Conservation (phyloP, 2,113 vertebrate species). For the Collichthys lucidus region DNA sequence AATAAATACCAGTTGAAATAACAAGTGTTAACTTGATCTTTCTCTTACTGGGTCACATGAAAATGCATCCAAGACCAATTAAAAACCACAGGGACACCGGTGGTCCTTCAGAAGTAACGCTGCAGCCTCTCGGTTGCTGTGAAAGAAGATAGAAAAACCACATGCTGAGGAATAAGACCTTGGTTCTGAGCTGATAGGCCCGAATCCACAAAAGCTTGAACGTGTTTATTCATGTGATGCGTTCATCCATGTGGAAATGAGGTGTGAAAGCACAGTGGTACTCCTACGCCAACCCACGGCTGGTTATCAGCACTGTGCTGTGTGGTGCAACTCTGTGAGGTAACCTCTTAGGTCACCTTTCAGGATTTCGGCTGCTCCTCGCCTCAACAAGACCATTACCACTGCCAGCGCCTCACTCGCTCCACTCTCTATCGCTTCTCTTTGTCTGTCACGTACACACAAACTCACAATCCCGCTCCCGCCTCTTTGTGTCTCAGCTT, state of each 20-base stretch:
- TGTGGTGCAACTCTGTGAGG: conserved; percentile 27
- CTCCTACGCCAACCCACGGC: conserved; percentile 9
- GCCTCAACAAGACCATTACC: conserved; percentile 48
- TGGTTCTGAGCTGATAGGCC: conserved; percentile 7
- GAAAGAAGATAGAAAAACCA: neutral
- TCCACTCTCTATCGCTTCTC: conserved; percentile 25
- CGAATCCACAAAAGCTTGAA: neutral
- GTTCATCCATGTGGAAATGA: conserved; percentile 41
- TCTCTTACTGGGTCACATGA: conserved; percentile 24
- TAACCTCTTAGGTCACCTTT: conserved; percentile 58
- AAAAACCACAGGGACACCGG: conserved; percentile 30
- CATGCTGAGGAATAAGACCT: neutral
- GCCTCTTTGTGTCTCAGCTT: conserved; percentile 55
- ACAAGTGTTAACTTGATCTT: conserved; percentile 18
- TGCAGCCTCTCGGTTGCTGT: conserved; percentile 8
- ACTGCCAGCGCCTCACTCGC: conserved; percentile 40
- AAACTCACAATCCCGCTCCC: conserved; percentile 35
- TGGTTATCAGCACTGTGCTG: conserved; percentile 26
- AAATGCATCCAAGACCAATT: conserved; percentile 52
- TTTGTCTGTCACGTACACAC: conserved; percentile 32
- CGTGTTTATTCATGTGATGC: conserved; percentile 26
- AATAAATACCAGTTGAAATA: conserved; percentile 59
- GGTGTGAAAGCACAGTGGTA: conserved; percentile 27
- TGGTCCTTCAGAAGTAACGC: neutral
- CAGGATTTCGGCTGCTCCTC: conserved; percentile 43